These are phyloP conservation scores for Leptosomus discolor DNA, from an alignment of 2,113 vertebrate species.

Conservation along the genomic window DNA sequence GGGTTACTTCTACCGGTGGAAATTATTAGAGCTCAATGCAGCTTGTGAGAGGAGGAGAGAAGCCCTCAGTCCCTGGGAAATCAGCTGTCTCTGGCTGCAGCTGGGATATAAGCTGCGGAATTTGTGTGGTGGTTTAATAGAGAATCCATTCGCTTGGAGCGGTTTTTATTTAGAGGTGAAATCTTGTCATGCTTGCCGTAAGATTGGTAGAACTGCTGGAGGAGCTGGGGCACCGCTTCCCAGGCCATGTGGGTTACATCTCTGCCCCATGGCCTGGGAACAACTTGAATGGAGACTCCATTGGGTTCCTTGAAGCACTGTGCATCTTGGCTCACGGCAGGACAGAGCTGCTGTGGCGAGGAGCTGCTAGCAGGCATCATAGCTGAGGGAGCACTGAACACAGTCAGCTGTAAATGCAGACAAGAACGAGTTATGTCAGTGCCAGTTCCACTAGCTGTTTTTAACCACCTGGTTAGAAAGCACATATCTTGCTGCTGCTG, in stretches of 20 bases:
- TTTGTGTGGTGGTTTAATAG: not conserved
- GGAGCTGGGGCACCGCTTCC: rapidly evolving
- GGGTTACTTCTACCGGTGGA: not conserved
- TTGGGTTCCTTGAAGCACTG: not conserved
- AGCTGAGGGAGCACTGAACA: not conserved
- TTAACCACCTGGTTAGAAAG: not conserved
- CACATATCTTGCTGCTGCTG: not conserved
- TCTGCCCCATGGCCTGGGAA: not conserved
- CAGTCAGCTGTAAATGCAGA: not conserved
- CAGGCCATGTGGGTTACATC: not conserved
- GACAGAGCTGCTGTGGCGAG: not conserved
- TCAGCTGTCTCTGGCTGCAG: not conserved
- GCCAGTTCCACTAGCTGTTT: not conserved
- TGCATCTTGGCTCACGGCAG: not conserved
- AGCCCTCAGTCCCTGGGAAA: not conserved
- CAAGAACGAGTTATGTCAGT: not conserved
- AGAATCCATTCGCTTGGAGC: not conserved
- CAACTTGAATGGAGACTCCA: rapidly evolving
- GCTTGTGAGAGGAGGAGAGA: not conserved
- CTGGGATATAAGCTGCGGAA: not conserved
- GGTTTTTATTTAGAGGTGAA: not conserved
- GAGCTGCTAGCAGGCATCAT: not conserved
- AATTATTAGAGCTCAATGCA: not conserved
- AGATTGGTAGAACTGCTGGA: not conserved
- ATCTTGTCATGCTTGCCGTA: not conserved